Evolutionary conservation across 1,140 invertebrate genomes (phyloP).

Genomic region (Drosophila albomicans): DNA sequence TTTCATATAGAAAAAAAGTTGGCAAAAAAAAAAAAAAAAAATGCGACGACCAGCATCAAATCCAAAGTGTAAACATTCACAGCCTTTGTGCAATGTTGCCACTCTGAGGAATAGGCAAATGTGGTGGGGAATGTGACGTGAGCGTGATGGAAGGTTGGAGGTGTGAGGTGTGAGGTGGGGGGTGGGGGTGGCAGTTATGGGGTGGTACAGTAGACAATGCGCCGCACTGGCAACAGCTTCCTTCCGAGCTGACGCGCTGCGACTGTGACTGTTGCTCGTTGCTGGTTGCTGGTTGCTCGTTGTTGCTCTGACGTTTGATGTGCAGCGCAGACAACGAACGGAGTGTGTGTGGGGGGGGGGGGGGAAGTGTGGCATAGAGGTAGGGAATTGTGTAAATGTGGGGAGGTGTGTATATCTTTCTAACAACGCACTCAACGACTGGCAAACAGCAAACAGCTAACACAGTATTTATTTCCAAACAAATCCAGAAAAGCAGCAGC

Average conservation of each 20-base stretch:
- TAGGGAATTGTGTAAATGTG: not conserved
- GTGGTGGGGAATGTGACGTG: not conserved
- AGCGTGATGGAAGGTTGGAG: not conserved
- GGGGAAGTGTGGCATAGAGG: slow-evolving; percentile 1
- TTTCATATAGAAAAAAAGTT: slow-evolving; percentile 34
- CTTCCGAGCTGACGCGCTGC: slow-evolving; percentile 71
- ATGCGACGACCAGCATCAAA: slow-evolving; percentile 69
- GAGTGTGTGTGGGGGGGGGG: not conserved
- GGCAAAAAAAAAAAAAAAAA: slow-evolving; percentile 34
- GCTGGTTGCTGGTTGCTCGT: no score
- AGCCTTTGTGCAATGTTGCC: slow-evolving; percentile 55
- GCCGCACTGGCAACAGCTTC: slow-evolving; percentile 67
- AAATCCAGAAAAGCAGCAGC: slow-evolving; percentile 36
- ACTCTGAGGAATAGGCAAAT: slow-evolving; percentile 39
- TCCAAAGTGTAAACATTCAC: slow-evolving; percentile 83
- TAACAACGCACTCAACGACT: slow-evolving; percentile 45
- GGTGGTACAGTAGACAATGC: slow-evolving; percentile 28
- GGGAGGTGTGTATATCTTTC: slow-evolving; percentile 16
- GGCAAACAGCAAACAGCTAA: slow-evolving; percentile 56
- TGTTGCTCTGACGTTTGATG: slow-evolving; percentile 65
- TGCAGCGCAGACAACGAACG: slow-evolving; percentile 51
- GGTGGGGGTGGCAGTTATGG: slow-evolving; percentile 40
- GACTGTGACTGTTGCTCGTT: slow-evolving; percentile 3
- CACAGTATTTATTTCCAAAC: slow-evolving; percentile 80
- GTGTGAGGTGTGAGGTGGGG: not conserved